Base-by-base conservation (phyloP, 1,140 invertebrate genomes). In the Tetramorium simillimum region DNA sequence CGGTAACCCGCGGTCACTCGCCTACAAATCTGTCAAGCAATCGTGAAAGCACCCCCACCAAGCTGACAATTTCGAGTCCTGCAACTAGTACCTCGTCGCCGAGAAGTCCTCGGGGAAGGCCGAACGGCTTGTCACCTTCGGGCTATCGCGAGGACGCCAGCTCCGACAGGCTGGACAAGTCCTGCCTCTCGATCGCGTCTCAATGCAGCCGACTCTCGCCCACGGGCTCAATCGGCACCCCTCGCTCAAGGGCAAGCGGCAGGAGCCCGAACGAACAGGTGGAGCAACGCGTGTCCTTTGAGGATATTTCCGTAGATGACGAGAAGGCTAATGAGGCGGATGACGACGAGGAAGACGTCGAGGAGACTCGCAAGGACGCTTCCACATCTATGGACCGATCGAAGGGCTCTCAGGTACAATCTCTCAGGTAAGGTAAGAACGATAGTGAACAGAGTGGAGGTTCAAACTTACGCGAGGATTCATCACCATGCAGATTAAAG, bases 321-420 rank as follows among this genome's bases (percentile, higher is more conserved):
- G 89, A 88, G 21, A 88, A 80, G 5, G 67, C 58, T 56, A 70
- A 75, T 21, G 86, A 91, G 3, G 46, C 53, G 0, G 80, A 88
- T 18, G 53, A 75, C 1, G 43, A 65, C 6, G 60, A 75, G 18
- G 78, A 62, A 10, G 14, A 60, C 14, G 7, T 12, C 37, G 51
- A 87, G 12, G 85, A 70, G n/a, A 10, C 21, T 49, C 69, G 53
- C 72, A 89, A 65, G 60, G 60, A 76, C 24, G 73, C 63, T 14
- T 21, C 69, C 0, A 62, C 18, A 33, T 75, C 63, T 0, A 28
- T 49, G 1, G 60, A 88, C 58, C 89, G 67, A 24, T 88, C 76
- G 18, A 90, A 90, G 75, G 63, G 62, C 69, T 72, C 89, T 86
- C 91, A 92, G 91, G 89, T 92, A 92, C 89, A 92, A 80, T 90